Base-by-base conservation (phyloP, 1,140 invertebrate species). In the Calephelis virginiensis region DNA sequence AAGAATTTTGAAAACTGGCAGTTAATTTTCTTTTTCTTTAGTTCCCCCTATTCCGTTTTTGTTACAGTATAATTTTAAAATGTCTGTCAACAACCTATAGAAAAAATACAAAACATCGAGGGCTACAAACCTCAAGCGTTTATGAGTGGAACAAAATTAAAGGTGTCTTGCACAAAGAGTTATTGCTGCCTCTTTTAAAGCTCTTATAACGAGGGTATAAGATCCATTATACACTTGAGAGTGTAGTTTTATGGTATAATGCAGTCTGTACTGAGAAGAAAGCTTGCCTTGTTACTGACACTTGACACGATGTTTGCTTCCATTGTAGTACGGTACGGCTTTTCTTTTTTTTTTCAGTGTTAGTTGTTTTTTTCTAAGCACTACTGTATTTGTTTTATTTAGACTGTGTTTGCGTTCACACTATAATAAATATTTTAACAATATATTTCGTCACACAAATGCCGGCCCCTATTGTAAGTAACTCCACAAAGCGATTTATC, bases 261-360 rank as follows among this genome's bases (percentile, higher is more conserved):
- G 79, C 75, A 65, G 70, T 74, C 80, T 82, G 73, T 82, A 78
- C 63, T 56, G 53, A 49, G 78, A 86, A 85, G 85, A 87, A 85
- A 83, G 85, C 82, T 69, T 60, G 73, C 75, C 76, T 83, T 87
- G 85, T 88, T 82, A 76, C 73, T 82, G 85, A 88, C 72, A 88
- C 85, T 88, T 83, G 83, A 88, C 76, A 88, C 82, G 70, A 66
- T 46, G 74, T 59, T 61, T 37, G 72, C 78, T 67, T 83, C 72
- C 83, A 81, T 84, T 86, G 72, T 81, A 60, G 8, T 40, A 68
- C 75, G 73, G 56, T 48, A 72, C 75, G 74, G 59, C 14, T 64
- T 61, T 64, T 17, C n/a, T n/a, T 48, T 64, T 38, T 67, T 28
- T 28, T 28, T 28, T 28, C 28, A 28, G 28, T 28, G 28, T 67